These are phyloP conservation scores for Chaunax sp. DNA, from an alignment of 2,797 vertebrate genomes.

Conservation along the genomic window DNA sequence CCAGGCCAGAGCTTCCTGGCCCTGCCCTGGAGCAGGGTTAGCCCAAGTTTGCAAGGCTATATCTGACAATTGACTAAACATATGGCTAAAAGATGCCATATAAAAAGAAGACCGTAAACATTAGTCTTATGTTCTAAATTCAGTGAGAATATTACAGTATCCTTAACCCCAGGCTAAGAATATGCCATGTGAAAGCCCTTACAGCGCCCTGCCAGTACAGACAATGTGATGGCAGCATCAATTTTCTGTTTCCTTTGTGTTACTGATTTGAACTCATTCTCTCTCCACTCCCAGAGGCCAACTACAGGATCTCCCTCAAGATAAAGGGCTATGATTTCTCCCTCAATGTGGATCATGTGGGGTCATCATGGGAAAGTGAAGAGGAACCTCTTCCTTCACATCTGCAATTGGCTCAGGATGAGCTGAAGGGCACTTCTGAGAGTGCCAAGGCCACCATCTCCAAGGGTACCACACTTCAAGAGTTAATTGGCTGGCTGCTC, in stretches of 20 bases:
- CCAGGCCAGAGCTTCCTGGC: too few species aligned
- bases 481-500: constrained; percentile 78
- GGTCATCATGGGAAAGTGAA: constrained; percentile 6
- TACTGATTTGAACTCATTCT: not conserved
- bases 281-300: constrained; percentile 48
- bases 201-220: not conserved
- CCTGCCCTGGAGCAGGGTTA: too few species aligned
- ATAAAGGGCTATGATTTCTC: constrained; percentile 84
- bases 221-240: not conserved
- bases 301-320: constrained; percentile 66
- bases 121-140: too few species aligned
- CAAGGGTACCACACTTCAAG: constrained; percentile 73
- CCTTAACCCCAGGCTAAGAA: too few species aligned
- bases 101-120: too few species aligned
- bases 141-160: too few species aligned
- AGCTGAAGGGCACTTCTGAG: constrained; percentile 67
- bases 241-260: constrained; percentile 1
- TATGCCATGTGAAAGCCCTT: too few species aligned
- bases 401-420: constrained; percentile 72
- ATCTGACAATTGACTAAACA: too few species aligned
- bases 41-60: too few species aligned
- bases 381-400: constrained; percentile 41
- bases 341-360: constrained; percentile 66
- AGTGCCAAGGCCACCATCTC: constrained; percentile 75
- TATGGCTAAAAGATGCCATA: too few species aligned